A percentile compares a stretch with the other conserved stretches of the same genome.
Conservation (phyloP, 2,888 invertebrate species). For the Catotricha subobsoleta region DNA sequence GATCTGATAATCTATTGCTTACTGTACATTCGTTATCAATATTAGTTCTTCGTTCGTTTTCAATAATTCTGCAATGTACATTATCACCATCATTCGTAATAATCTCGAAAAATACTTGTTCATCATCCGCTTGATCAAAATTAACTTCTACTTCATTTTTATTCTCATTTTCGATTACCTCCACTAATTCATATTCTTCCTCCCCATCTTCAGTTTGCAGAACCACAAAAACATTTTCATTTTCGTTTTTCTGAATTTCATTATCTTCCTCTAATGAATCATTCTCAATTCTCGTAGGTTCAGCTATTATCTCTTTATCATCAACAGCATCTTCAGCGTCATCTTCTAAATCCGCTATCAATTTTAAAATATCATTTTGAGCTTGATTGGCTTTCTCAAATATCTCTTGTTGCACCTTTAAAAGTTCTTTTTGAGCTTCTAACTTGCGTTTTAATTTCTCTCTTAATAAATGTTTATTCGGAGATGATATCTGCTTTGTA, state of each 20-base stretch:
- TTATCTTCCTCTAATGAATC: not conserved
- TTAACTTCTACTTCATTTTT: not conserved
- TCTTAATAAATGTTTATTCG: not conserved
- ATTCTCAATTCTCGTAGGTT: not conserved
- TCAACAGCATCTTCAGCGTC: not conserved
- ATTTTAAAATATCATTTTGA: not conserved
- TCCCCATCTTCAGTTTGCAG: not conserved
- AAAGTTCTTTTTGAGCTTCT: not conserved
- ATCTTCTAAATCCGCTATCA: constrained; percentile 1
- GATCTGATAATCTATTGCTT: no score
- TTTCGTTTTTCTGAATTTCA: not conserved
- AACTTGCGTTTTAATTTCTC: not conserved
- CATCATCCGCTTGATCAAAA: not conserved
- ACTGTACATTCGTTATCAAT: no score
- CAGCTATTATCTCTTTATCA: not conserved
- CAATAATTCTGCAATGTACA: constrained; percentile 1
- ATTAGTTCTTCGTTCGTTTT: no score
- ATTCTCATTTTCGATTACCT: not conserved
- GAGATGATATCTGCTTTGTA: not conserved
- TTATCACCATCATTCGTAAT: not conserved
- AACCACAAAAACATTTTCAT: not conserved
- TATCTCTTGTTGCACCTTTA: constrained; percentile 2
- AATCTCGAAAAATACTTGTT: not conserved
- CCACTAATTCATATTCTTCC: not conserved
- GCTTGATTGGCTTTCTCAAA: constrained; percentile 1